Evolutionary conservation across 2,113 vertebrate genomes (phyloP).

Genomic region (Barnardius zonarius): DNA sequence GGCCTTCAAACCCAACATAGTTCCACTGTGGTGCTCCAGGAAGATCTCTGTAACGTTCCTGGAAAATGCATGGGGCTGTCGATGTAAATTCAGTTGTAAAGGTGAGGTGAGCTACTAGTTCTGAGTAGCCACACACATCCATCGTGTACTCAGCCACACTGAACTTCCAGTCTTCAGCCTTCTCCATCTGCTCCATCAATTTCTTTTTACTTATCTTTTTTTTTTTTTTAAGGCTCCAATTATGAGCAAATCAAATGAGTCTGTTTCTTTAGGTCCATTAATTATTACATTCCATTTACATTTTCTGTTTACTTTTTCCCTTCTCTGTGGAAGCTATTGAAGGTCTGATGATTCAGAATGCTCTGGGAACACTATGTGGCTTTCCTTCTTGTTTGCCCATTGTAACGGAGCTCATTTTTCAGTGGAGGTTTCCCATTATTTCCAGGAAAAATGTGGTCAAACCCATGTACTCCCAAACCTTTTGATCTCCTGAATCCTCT

Average conservation of each 20-base stretch:
- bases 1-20: not conserved
- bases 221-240: not conserved
- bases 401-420: slow-evolving; percentile 71
- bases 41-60: not conserved
- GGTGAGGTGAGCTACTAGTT: not conserved
- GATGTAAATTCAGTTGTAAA: not conserved
- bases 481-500: slow-evolving; percentile 85
- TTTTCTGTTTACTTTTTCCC: slow-evolving; percentile 54
- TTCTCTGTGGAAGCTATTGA: slow-evolving; percentile 33
- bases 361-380: slow-evolving; percentile 48
- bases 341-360: slow-evolving; percentile 33
- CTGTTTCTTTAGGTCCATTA: slow-evolving; percentile 18
- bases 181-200: not conserved
- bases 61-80: not conserved
- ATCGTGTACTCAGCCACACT: not conserved
- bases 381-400: slow-evolving; percentile 63
- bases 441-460: slow-evolving; percentile 67
- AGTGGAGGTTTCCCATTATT: slow-evolving; percentile 70
- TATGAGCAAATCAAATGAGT: slow-evolving; percentile 37
- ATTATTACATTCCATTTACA: slow-evolving; percentile 60
- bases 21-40: not conserved
- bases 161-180: not conserved
- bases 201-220: slow-evolving; percentile 13
- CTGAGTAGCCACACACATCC: not conserved
- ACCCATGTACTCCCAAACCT: slow-evolving; percentile 72